Evolutionary conservation across 2,797 vertebrate genomes (phyloP).

Genomic region (Paedocypris micromegethes): DNA sequence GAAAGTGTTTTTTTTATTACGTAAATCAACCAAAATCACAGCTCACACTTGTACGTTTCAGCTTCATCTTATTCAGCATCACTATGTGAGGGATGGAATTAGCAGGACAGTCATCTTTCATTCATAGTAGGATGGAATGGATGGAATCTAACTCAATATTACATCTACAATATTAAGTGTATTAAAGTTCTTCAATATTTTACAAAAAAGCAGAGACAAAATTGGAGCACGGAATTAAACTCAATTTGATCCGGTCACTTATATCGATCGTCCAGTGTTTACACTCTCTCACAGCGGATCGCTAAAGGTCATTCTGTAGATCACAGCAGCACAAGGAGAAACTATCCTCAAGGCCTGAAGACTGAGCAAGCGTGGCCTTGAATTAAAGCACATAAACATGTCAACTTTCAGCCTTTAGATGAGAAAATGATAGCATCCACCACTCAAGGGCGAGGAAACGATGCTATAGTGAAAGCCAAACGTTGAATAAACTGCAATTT

Average conservation of each 20-base stretch:
- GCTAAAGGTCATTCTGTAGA: constrained; percentile 42
- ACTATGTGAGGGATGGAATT: too few relatives aligned
- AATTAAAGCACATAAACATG: constrained; percentile 33
- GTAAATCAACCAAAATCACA: not conserved
- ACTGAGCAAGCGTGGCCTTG: constrained; percentile 52
- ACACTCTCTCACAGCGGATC: constrained; percentile 9
- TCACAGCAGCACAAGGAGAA: constrained; percentile 31
- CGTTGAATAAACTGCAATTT: too few relatives aligned
- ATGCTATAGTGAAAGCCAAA: too few relatives aligned
- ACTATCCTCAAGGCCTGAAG: constrained; percentile 20
- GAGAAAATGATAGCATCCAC: not conserved
- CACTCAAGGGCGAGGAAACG: not conserved
- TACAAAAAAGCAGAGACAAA: not conserved
- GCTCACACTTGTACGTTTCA: not conserved
- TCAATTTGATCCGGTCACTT: not conserved
- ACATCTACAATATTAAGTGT: too few relatives aligned
- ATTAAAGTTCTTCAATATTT: too few relatives aligned
- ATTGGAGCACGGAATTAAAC: constrained; percentile 9
- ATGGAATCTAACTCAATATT: too few relatives aligned
- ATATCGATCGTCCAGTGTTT: not conserved
- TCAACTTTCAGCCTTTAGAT: constrained; percentile 9
- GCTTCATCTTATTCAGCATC: too few relatives aligned
- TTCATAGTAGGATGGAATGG: too few relatives aligned
- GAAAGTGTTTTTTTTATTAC: not conserved
- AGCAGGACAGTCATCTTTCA: too few relatives aligned